These are phyloP conservation scores for Geotrupes spiniger DNA, from an alignment of 2,888 invertebrate species.

Conservation along the genomic window DNA sequence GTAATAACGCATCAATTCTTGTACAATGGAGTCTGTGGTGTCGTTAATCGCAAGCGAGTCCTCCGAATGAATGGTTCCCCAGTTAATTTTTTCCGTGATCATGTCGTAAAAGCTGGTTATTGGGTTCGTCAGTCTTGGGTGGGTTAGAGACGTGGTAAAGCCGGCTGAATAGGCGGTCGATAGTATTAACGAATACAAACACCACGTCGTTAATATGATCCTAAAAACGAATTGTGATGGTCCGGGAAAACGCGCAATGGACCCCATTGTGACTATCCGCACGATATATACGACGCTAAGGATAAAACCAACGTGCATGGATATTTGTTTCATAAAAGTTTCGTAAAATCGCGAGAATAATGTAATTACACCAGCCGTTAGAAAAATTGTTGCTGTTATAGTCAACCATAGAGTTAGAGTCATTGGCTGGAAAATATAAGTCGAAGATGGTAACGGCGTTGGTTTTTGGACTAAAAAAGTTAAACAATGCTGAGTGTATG, in stretches of 20 bases:
- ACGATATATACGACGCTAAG: constrained; percentile 8
- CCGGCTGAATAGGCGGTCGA: constrained; percentile 21
- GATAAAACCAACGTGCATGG: constrained; percentile 7
- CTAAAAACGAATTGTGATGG: constrained; percentile 2
- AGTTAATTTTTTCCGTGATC: constrained; percentile 25
- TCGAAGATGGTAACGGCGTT: constrained; percentile 1
- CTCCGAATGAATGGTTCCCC: constrained; percentile 24
- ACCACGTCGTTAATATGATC: constrained; percentile 9
- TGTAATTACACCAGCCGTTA: constrained; percentile 1
- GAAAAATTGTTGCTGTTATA: constrained; percentile 1
- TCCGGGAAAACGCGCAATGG: not conserved
- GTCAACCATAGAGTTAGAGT: constrained; percentile 12
- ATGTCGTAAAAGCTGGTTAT: constrained; percentile 26
- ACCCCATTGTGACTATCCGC: constrained; percentile 13
- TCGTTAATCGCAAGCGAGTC: constrained; percentile 21
- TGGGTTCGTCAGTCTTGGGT: constrained; percentile 16
- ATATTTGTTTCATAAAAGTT: constrained; percentile 1
- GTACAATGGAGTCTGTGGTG: constrained; percentile 17
- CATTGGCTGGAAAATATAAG: constrained; percentile 18
- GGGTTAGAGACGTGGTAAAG: constrained; percentile 18
- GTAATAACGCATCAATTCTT: constrained; percentile 17
- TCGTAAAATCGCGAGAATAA: constrained; percentile 11
- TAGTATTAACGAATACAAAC: constrained; percentile 13
- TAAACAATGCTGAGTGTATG: constrained; percentile 21
- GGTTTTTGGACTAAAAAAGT: constrained; percentile 26